Base-by-base conservation (phyloP, 2,888 invertebrate genomes). In the Carabus problematicus region DNA sequence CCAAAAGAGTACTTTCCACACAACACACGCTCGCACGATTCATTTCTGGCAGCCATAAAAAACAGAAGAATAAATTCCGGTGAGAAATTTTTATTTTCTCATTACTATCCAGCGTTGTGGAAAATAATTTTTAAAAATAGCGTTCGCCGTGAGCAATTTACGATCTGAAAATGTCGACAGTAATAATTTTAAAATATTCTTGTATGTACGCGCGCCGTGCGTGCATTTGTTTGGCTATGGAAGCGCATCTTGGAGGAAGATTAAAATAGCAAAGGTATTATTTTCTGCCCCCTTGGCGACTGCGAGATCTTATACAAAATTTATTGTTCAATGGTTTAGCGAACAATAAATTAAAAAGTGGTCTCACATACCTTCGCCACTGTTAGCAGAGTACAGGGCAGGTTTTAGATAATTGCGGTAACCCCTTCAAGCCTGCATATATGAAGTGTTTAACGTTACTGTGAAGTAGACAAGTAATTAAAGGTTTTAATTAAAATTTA, bases 101-200 rank as follows among this genome's bases (percentile, higher is more conserved):
- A 55, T 55, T 64, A 64, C 55, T 16, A 14, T 41, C 41, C 16
- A 52, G 19, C 39, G 45, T 19, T 11, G 29, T 45, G n/a, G 45
- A 39, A 61, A 61, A 49, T 49, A 16, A 47, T 47, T 49, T 39
- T 47, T 8, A 39, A 41, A 64, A 42, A 39, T 47, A 29, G 39
- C 29, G 42, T 19, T 54, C 64, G 42, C 42, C 4, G 16, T 64
- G 64, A 64, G 55, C 45, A 64, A 64, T 64, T 64, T 58, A 56
- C 56, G 64, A 16, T 54, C 42, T 8, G 18, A 55, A 55, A 64
- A 64, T 55, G 55, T 64, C 54, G 11, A 43, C 45, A 45, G 56
- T 58, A 41, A 64, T 64, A 64, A 64, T 64, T 64, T 64, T 54
- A 64, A 64, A 64, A 64, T 64, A 64, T 64, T 64, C 55, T 55